These are phyloP conservation scores for Sepioteuthis lessoniana DNA, from an alignment of 2,888 invertebrate species.

Conservation along the genomic window DNA sequence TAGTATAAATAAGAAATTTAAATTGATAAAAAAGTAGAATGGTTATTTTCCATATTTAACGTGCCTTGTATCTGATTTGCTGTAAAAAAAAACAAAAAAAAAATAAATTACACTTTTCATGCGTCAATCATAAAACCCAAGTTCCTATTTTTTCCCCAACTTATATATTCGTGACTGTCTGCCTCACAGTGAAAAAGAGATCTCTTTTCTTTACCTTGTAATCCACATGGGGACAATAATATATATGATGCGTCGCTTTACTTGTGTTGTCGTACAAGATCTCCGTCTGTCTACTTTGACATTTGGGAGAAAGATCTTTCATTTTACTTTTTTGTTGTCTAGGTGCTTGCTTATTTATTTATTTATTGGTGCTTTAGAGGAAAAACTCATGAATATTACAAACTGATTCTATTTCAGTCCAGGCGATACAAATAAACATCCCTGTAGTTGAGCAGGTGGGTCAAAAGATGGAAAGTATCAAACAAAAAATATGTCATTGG, in stretches of 20 bases:
- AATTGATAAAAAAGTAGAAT: too few species aligned
- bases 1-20: too few species aligned
- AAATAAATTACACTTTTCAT: not conserved
- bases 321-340: not conserved
- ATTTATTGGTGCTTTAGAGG: not conserved
- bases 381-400: conserved; percentile 33
- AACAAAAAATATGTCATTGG: too few species aligned
- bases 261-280: not conserved
- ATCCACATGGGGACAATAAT: not conserved
- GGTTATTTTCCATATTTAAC: too few species aligned
- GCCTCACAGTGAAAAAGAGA: not conserved
- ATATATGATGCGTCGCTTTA: not conserved
- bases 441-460: not conserved
- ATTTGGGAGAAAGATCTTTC: not conserved
- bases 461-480: too few species aligned
- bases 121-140: not conserved
- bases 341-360: not conserved
- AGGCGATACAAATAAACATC: not conserved
- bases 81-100: too few species aligned
- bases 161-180: not conserved
- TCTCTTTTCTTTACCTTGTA: not conserved
- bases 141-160: not conserved
- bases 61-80: too few species aligned
- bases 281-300: not conserved
- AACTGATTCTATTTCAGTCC: not conserved